Percentiles rank a stretch among this genome's conserved stretches.
phyloP scores from a whole-genome alignment of 2,113 vertebrate genomes.

The rabbit (Oryctolagus cuniculus) region DNA sequence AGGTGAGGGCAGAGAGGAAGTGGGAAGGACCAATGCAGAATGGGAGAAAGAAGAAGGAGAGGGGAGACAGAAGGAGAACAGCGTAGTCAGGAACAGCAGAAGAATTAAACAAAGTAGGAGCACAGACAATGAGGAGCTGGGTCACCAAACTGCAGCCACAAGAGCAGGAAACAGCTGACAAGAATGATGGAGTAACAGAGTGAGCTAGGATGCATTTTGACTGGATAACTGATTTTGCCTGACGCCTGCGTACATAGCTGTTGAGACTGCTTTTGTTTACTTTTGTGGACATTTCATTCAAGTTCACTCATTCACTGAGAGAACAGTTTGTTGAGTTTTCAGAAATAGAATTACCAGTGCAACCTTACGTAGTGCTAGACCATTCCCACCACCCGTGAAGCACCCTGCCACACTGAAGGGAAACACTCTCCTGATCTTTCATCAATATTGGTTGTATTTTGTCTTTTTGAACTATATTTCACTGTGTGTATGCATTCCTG shows the following conservation, averaged over 20 bases:
- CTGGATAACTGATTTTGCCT: background rate
- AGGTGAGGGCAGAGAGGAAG: background rate
- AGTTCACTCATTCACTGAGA: background rate
- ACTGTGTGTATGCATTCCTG: background rate
- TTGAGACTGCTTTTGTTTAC: background rate
- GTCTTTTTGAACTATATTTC: background rate
- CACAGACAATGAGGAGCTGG: background rate
- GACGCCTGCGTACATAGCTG: background rate
- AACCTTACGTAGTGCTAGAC: too few species aligned
- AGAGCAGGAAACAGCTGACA: background rate
- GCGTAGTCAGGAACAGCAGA: background rate
- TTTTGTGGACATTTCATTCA: conserved; percentile 35
- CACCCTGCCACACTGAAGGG: background rate
- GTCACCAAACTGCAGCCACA: background rate
- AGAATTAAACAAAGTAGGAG: background rate
- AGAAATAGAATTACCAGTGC: background rate
- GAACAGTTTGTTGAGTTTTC: background rate
- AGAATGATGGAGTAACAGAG: too few species aligned
- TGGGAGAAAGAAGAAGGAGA: background rate
- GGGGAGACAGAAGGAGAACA: too few species aligned
- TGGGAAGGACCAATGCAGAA: background rate
- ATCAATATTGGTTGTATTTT: background rate
- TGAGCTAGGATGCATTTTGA: background rate
- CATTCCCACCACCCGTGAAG: background rate
- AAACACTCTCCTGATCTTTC: background rate